Conservation (phyloP, 2,888 invertebrate genomes). For the Ectropis crepuscularia region DNA sequence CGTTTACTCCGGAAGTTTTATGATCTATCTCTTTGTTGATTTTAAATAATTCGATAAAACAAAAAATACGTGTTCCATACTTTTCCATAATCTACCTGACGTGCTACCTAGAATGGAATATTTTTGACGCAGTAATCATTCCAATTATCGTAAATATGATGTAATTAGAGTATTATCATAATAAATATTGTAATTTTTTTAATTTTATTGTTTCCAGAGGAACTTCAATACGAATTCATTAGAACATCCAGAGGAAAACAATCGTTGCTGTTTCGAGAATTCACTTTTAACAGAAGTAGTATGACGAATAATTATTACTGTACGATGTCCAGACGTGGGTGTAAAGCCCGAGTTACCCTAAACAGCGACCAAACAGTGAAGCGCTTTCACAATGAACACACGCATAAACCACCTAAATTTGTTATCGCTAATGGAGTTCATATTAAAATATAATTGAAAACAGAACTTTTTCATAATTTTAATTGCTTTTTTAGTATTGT, state of each 20-base stretch:
- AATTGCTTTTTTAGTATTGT: too few species aligned
- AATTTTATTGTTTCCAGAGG: background rate
- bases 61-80: too few species aligned
- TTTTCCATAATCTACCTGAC: too few species aligned
- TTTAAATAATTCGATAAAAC: too few species aligned
- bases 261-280: background rate
- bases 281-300: background rate
- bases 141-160: too few species aligned
- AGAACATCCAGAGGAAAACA: background rate
- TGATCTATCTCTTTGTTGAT: too few species aligned
- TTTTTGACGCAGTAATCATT: too few species aligned
- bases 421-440: background rate
- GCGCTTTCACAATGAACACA: background rate
- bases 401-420: background rate
- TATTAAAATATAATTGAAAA: background rate
- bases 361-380: background rate
- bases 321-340: background rate
- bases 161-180: too few species aligned
- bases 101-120: too few species aligned
- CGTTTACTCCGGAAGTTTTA: too few species aligned
- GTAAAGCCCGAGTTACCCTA: background rate
- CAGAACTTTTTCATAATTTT: too few species aligned
- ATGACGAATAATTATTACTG: slow-evolving; percentile 2
- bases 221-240: background rate
- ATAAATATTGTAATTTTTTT: too few species aligned